Percentiles rank a stretch among this genome's conserved stretches.
phyloP scores from a whole-genome alignment of 2,888 invertebrate genomes.

The Macropis europaea region DNA sequence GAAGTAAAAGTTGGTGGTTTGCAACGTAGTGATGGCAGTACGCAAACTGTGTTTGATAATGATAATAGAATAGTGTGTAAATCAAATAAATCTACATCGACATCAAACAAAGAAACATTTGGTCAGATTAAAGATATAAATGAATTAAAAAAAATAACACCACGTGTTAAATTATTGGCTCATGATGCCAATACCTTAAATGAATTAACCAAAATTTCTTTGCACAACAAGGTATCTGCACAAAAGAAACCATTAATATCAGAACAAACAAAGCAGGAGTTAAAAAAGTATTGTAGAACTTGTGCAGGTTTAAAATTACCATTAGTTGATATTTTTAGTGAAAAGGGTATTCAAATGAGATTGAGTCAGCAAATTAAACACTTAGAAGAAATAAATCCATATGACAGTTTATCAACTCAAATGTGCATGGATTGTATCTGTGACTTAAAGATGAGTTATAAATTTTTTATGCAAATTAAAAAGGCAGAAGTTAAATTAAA shows the following conservation, averaged over 20 bases:
- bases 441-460: conserved; percentile 78
- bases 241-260: conserved; percentile 37
- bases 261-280: conserved; percentile 62
- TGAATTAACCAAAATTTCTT: conserved; percentile 62
- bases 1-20: conserved; percentile 43
- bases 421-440: conserved; percentile 79
- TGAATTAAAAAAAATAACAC: conserved; percentile 75
- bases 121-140: conserved; percentile 73
- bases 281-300: conserved; percentile 76
- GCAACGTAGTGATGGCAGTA: not conserved
- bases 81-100: conserved; percentile 13
- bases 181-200: conserved; percentile 66
- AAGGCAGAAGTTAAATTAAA: conserved; percentile 76
- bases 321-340: conserved; percentile 76
- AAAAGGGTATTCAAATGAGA: conserved; percentile 76
- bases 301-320: conserved; percentile 77
- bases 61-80: conserved; percentile 19
- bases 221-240: conserved; percentile 35
- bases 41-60: conserved; percentile 13
- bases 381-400: conserved; percentile 71
- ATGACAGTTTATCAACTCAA: conserved; percentile 74
- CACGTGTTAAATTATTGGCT: conserved; percentile 71
- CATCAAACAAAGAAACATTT: conserved; percentile 41
- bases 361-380: conserved; percentile 76
- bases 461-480: conserved; percentile 78